Conservation (phyloP, 2,113 vertebrate species). For the Salvelinus alpinus region DNA sequence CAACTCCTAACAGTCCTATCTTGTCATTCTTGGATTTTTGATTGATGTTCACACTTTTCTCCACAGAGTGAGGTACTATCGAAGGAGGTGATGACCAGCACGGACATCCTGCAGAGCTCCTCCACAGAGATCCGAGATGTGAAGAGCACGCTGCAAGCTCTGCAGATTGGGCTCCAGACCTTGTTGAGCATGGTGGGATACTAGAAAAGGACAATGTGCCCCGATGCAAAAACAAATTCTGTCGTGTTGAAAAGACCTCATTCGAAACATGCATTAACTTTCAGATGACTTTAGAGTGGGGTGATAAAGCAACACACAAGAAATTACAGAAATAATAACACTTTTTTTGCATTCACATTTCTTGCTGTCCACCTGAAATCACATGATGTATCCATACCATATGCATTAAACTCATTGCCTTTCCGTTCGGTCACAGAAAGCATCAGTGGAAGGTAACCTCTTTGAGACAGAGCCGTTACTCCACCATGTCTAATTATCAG, state of each 20-base stretch:
- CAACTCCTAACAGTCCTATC: too few species aligned
- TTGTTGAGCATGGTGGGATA: conserved; percentile 78
- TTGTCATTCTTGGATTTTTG: too few species aligned
- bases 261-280: too few species aligned
- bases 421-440: conserved; percentile 69
- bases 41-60: background rate
- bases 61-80: conserved; percentile 74
- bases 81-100: conserved; percentile 68
- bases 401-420: background rate
- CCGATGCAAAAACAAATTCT: too few species aligned
- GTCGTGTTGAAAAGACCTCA: too few species aligned
- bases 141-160: conserved; percentile 70
- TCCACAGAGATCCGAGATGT: conserved; percentile 74
- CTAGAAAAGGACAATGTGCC: too few species aligned
- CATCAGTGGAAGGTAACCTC: conserved; percentile 75
- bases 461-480: conserved; percentile 74
- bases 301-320: too few species aligned
- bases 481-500: conserved; percentile 73
- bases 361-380: too few species aligned
- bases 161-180: conserved; percentile 84
- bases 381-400: too few species aligned
- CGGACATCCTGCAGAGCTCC: conserved; percentile 72
- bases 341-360: too few species aligned
- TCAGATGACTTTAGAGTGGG: too few species aligned
- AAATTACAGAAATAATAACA: too few species aligned